Base-by-base conservation (phyloP, 2,888 invertebrate species). In the Conistra vaccinii region DNA sequence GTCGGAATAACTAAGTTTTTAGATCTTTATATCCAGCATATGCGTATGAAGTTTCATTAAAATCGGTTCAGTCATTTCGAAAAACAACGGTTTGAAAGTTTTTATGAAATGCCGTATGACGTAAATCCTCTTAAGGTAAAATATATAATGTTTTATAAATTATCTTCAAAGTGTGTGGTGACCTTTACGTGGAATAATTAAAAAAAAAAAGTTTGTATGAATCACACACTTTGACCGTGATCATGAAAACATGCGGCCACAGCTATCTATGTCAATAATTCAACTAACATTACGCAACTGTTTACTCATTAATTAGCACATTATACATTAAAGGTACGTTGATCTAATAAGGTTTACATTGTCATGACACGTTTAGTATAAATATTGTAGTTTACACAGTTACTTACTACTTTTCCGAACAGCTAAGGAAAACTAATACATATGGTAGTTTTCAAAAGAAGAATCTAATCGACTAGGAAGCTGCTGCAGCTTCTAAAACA, bases 171-270 rank as follows among this genome's bases (percentile, higher is more conserved):
- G 10, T 39, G 39, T 39, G 10, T 39, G 39, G 10, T 10, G 10
- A 39, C 10, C 10, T 9, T 10, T 39, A 39, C 48, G 3, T 9
- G 48, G 9, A 48, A 20, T 23, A 51, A n/a, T 51, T 12, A 51
- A 5, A 39, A 73, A n/a, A 32, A 51, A 5, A 61, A 32, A 1
- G 17, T 42, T 45, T 45, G 12, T 12, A 3, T 57, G 45, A 71
- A 45, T 35, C 77, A 35, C 42, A 42, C 20, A 45, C 17, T 42
- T 66, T 75, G 78, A 10, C 58, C 78, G 3, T 75, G 66, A 45
- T 68, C 32, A 17, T 51, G 57, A 78, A 60, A 68, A 53, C 9
- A 45, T 45, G 23, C 23, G 51, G 32, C 60, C 26, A 35, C 26
- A n/a, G 23, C 20, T 20, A 17, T 10, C 14, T 35, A 14, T 60